Base-by-base conservation (phyloP, 2,888 invertebrate genomes). In the Amblyjoppa fuscipennis region DNA sequence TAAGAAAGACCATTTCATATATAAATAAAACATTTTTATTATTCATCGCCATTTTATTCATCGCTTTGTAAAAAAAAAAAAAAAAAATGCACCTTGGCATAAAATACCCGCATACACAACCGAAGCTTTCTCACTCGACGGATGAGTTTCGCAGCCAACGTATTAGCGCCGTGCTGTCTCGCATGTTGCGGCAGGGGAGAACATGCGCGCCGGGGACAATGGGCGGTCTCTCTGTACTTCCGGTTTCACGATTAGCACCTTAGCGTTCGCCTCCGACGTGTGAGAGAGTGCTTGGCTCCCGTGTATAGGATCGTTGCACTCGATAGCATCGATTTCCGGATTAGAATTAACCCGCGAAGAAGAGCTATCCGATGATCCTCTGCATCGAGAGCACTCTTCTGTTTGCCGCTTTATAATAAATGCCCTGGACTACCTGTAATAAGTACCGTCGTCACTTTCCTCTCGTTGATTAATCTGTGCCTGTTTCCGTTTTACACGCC, bases 181-280 rank as follows among this genome's bases (percentile, higher is more conserved):
- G 85, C 83, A 74, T 83, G 78, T 68, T 74, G 80, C 70, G 9
- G 41, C 53, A 68, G 69, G 49, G 77, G 79, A 25, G 81, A 76
- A 59, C 68, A 74, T 69, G 34, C 38, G 25, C 45, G 13, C 73
- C 68, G 80, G 85, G 85, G 80, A 88, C 85, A 86, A 88, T 86
- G 85, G 82, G 86, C 80, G 85, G 85, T 81, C 86, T 85, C 83
- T 85, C 73, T 75, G 79, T 64, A 87, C 87, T 88, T 88, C 87
- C 85, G 87, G 83, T 86, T 81, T 87, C 81, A 74, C 75, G 78
- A 84, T 86, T 86, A 85, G 66, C 83, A 69, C 80, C 70, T 31
- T 34, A 70, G 53, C 74, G 11, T 69, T 80, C 61, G n/a, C 34
- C 66, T 38, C 28, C n/a, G 20, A 66, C 66, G 49, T 28, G 49